phyloP scores from a whole-genome alignment of 2,113 vertebrate genomes.

The Mustela lutreola region DNA sequence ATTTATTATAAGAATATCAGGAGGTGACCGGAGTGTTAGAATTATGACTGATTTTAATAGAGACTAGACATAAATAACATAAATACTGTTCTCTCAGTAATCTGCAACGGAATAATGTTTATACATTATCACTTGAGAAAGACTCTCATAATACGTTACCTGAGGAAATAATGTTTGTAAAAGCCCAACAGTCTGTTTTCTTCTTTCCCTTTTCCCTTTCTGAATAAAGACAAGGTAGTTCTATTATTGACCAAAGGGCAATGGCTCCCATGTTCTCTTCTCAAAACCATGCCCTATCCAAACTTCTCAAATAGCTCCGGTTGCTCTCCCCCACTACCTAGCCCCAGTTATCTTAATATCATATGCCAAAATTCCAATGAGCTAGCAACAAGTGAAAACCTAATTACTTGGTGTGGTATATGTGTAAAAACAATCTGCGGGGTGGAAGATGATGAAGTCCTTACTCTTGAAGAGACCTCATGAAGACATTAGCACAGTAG shows the following conservation, averaged over 20 bases:
- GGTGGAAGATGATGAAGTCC: not conserved
- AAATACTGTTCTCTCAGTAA: not conserved
- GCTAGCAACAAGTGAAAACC: not conserved
- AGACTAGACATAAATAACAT: not conserved
- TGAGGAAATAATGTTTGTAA: not conserved
- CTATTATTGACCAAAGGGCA: not conserved
- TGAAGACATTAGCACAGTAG: not conserved
- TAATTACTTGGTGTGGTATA: not conserved
- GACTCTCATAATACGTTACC: not conserved
- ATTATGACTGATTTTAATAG: not conserved
- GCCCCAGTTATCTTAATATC: not conserved
- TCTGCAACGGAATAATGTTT: not conserved
- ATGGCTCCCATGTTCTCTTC: not conserved
- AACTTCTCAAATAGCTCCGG: not conserved
- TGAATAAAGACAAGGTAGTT: not conserved
- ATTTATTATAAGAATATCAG: not conserved
- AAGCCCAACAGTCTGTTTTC: not conserved
- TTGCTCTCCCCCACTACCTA: not conserved
- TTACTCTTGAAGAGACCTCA: not conserved
- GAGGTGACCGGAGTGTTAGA: not conserved
- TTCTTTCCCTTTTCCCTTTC: not conserved
- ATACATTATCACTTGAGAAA: not conserved
- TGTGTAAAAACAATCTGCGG: not conserved
- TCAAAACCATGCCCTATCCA: not conserved
- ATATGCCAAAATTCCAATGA: not conserved